Evolutionary conservation across 2,797 vertebrate genomes (phyloP).

Genomic region (Gallinago stenura): DNA sequence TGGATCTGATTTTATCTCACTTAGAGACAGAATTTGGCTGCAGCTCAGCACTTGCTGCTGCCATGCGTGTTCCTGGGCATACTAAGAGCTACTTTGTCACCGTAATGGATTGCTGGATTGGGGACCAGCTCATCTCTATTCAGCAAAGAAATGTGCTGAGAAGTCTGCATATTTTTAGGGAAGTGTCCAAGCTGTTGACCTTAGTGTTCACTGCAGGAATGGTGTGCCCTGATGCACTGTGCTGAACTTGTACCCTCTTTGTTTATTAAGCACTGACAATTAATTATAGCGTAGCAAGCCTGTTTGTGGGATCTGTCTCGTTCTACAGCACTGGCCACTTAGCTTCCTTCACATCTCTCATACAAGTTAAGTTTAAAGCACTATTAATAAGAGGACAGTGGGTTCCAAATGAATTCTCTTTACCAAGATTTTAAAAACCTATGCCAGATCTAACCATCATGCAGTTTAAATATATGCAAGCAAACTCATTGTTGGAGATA

Average conservation of each 20-base stretch:
- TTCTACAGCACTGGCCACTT: not conserved
- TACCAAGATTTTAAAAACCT: not conserved
- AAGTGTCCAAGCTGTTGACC: conserved; percentile 14
- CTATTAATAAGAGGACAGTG: not conserved
- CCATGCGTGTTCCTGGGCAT: conserved; percentile 8
- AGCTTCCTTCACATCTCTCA: not conserved
- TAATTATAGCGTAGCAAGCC: not conserved
- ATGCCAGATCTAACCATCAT: not conserved
- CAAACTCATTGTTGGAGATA: not conserved
- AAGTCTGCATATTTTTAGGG: not conserved
- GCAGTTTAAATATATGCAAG: not conserved
- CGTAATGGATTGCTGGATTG: conserved; percentile 9
- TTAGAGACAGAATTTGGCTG: conserved; percentile 48
- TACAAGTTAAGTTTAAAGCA: not conserved
- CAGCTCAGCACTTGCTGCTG: conserved; percentile 46
- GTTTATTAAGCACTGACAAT: not conserved
- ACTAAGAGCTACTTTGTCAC: conserved; percentile 37
- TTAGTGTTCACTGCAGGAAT: not conserved
- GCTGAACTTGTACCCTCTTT: not conserved
- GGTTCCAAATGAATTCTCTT: not conserved
- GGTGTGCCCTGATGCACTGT: not conserved
- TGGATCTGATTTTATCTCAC: conserved; percentile 51
- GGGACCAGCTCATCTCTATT: not conserved
- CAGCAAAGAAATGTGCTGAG: not conserved
- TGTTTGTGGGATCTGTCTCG: not conserved